Conservation (phyloP, 2,113 vertebrate genomes). For the Trinectes maculatus region DNA sequence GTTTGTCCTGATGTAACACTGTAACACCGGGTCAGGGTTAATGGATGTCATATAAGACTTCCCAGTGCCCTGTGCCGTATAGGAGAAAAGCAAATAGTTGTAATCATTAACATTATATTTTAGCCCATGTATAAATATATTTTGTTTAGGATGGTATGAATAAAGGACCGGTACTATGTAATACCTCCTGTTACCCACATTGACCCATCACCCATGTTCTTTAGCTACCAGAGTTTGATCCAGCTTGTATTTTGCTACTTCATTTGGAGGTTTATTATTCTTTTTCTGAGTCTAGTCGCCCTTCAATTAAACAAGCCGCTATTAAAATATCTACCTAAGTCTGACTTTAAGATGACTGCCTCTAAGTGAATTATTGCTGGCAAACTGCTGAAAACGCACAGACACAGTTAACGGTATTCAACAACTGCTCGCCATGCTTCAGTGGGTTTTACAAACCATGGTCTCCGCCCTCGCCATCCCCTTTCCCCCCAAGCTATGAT, state of each 20-base stretch:
- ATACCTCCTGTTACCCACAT: background rate
- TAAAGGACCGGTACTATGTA: background rate
- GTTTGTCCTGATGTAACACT: conserved; percentile 51
- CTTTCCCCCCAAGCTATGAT: conserved; percentile 28
- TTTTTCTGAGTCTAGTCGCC: conserved; percentile 79
- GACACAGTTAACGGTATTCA: conserved; percentile 56
- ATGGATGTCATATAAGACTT: conserved; percentile 56
- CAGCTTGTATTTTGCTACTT: background rate
- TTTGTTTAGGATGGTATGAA: conserved; percentile 34
- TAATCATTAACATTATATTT: conserved; percentile 19
- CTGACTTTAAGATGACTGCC: conserved; percentile 92
- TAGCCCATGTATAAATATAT: conserved; percentile 15
- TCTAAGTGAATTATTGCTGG: conserved; percentile 91
- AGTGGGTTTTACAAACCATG: conserved; percentile 53
- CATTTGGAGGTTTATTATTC: background rate
- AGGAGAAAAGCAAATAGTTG: conserved; percentile 11
- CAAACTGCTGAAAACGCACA: conserved; percentile 77
- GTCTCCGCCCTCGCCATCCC: conserved; percentile 31
- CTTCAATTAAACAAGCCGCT: conserved; percentile 82
- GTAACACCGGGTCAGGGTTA: conserved; percentile 47
- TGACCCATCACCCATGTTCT: background rate
- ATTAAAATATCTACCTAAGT: conserved; percentile 85
- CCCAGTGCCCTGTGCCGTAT: conserved; percentile 39
- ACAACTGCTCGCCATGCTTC: conserved; percentile 52
- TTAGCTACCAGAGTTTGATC: background rate